Base-by-base conservation (phyloP, 53 echinoderm and acorn worm species). In the Stichopus horrens region DNA sequence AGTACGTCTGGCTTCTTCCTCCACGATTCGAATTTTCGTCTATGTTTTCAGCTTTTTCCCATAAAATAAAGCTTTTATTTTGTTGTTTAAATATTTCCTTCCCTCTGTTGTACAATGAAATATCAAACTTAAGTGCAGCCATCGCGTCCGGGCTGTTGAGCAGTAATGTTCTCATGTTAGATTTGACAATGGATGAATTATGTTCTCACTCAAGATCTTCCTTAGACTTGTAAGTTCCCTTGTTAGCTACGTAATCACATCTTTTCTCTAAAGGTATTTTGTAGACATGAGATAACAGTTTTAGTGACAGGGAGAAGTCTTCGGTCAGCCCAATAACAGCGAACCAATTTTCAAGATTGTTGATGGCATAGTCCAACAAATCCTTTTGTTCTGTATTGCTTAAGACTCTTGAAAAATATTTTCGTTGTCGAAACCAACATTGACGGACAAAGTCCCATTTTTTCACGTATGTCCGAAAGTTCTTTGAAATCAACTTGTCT, bases 291-390 rank as follows among this genome's bases (percentile, higher is more conserved):
- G 90, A 77, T 51, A 96, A 83, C 88, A 96, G 87, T 5, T 80
- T 81, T 7, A 96, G 87, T 13, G 94, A 91, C 5, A 88, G 52
- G 73, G 92, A 92, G 74, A 88, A 96, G 9, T 96, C 91, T 21
- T 92, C 93, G 0, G 93, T 93, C 60, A 96, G 37, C 8, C 94
- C 92, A 19, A 96, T 93, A 18, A 96, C 81, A 19, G 92, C 77
- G 74, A 96, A 96, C 96, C 96, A 96, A 5, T 91, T 83, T 71
- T 94, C 96, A 1, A 96, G 89, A 68, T 96, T 92, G 9, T 89
- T 89, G 8, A 94, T 76, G 4, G 84, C 84, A 59, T 90, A 94
- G 21, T 90, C 21, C 4, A 94, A 58, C 13, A 96, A 74, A 19
- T 22, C 71, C 37, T 92, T 88, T 11, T 83, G 75, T 76, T 92